Evolutionary conservation across 2,113 vertebrate species (phyloP).

Genomic region (Gymnorhina tibicen): DNA sequence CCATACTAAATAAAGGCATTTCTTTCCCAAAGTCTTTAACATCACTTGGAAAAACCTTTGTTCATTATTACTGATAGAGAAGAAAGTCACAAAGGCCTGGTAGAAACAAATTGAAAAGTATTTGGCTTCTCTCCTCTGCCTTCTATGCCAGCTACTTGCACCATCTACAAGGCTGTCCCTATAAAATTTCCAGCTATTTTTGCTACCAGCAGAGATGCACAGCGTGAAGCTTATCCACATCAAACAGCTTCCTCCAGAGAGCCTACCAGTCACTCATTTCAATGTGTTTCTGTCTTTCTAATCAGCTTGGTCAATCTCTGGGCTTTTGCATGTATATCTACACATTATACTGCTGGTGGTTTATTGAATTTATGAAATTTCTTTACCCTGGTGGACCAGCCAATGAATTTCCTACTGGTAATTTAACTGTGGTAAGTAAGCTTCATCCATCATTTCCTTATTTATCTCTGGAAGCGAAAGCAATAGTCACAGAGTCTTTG

Average conservation of each 20-base stretch:
- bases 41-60: not conserved
- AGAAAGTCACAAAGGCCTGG: not conserved
- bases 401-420: not conserved
- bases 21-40: not conserved
- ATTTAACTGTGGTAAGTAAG: not conserved
- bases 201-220: not conserved
- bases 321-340: not conserved
- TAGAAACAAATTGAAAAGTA: not conserved
- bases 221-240: not conserved
- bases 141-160: not conserved
- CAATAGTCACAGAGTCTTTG: not conserved
- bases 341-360: not conserved
- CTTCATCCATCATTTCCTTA: slow-evolving; percentile 33
- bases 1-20: not conserved
- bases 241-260: not conserved
- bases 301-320: not conserved
- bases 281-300: not conserved
- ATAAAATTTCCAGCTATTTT: not conserved
- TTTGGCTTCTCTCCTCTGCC: not conserved
- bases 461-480: slow-evolving; percentile 12
- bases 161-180: not conserved
- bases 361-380: slow-evolving; percentile 20
- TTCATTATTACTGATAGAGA: not conserved
- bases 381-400: not conserved
- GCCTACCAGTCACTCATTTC: not conserved